Evolutionary conservation across 2,888 invertebrate genomes (phyloP).

Genomic region (Rhyacophila evoluta): DNA sequence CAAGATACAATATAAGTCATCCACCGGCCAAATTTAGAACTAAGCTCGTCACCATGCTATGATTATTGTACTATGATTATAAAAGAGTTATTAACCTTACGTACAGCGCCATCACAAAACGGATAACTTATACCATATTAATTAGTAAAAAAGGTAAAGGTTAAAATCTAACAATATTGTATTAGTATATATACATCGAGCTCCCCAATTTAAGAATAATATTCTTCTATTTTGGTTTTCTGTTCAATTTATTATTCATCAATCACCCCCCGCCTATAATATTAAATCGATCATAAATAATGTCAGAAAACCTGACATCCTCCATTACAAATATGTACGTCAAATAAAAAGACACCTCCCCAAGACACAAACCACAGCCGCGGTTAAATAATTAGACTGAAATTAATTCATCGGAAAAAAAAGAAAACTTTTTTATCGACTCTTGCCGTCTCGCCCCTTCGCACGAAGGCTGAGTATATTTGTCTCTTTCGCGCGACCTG

Average conservation of each 20-base stretch:
- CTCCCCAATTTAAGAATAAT: no score
- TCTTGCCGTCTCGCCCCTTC: conserved; percentile 20
- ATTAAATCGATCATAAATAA: not conserved
- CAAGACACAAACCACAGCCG: not conserved
- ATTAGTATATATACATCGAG: no score
- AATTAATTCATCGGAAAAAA: conserved; percentile 24
- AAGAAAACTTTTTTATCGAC: conserved; percentile 11
- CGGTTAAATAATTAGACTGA: not conserved
- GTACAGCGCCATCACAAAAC: no score
- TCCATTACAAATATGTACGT: conserved; percentile 1
- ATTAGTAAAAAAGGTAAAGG: no score
- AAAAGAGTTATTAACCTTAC: no score
- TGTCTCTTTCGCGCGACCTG: conserved; percentile 36
- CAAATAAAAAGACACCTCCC: not conserved
- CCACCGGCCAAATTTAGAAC: no score
- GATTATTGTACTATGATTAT: no score
- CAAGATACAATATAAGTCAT: no score
- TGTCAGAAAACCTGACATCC: not conserved
- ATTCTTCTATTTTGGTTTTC: no score
- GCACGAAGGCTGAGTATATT: conserved; percentile 14
- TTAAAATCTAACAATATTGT: no score
- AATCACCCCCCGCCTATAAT: not conserved
- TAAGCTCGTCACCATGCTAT: no score
- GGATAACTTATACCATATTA: no score
- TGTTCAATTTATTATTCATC: not conserved